phyloP scores from a whole-genome alignment of 2,888 invertebrate species.

The Caenorhabditis sinica region DNA sequence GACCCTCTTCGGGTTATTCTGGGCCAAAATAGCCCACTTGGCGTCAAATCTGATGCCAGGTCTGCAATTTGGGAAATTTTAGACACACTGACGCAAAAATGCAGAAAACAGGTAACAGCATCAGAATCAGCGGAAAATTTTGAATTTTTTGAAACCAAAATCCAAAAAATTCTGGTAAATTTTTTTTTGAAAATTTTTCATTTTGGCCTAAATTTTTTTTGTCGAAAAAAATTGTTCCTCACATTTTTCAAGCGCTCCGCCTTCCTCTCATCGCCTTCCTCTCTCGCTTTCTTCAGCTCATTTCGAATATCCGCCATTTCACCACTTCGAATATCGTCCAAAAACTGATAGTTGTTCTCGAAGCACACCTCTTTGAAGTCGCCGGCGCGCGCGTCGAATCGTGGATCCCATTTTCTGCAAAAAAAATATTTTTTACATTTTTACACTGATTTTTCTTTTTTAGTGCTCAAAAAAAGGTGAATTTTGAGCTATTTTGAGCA shows the following conservation, averaged over 20 bases:
- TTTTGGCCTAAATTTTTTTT: too few species aligned
- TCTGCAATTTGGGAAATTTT: too few species aligned
- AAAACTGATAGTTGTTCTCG: constrained; percentile 79
- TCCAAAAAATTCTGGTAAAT: background rate
- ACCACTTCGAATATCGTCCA: constrained; percentile 74
- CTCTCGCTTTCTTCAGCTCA: constrained; percentile 31
- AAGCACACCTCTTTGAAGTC: constrained; percentile 77
- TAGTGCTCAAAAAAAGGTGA: background rate
- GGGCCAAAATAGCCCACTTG: too few species aligned
- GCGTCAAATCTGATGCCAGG: too few species aligned
- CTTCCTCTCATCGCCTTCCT: constrained; percentile 53
- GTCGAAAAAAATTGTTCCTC: background rate
- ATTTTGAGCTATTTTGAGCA: too few species aligned
- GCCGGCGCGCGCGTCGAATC: constrained; percentile 78
- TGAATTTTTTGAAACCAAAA: background rate
- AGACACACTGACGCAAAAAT: too few species aligned
- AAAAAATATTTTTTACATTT: background rate
- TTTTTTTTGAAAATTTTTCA: too few species aligned
- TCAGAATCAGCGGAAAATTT: too few species aligned
- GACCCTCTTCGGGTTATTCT: too few species aligned
- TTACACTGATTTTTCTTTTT: background rate
- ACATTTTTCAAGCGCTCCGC: constrained; percentile 58
- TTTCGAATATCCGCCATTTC: constrained; percentile 72
- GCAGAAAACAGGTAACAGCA: too few species aligned
- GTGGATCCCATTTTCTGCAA: constrained; percentile 77